A percentile compares a stretch with the other conserved stretches of the same genome.
Evolutionary conservation across 1,140 invertebrate genomes (phyloP).

Genomic region (Drosophila pandora): DNA sequence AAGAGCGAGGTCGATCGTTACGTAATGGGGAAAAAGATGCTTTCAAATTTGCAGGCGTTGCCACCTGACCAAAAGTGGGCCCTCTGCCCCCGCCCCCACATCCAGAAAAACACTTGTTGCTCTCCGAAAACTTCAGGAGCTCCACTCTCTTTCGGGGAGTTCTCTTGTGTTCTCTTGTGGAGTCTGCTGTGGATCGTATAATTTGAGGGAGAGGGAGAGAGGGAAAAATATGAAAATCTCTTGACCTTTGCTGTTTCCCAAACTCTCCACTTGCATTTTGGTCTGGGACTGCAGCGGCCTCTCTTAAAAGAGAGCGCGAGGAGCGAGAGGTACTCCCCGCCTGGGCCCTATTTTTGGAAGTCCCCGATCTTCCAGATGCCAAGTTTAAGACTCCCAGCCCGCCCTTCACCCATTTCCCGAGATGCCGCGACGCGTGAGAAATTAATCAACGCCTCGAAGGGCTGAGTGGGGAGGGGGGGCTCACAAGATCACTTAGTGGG

Average conservation of each 20-base stretch:
- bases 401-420: conserved; percentile 41
- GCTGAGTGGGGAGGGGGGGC: no score
- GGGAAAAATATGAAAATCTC: no score
- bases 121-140: neutral
- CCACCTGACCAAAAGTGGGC: conserved; percentile 45
- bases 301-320: neutral
- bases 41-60: conserved; percentile 67
- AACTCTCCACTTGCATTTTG: neutral
- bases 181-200: no score
- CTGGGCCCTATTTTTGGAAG: neutral
- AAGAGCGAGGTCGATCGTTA: conserved; percentile 42
- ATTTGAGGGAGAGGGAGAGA: no score
- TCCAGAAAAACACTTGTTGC: neutral
- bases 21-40: conserved; percentile 63
- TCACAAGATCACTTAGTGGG: neutral
- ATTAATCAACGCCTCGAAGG: conserved; percentile 35
- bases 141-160: neutral
- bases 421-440: conserved; percentile 32
- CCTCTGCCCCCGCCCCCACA: conserved; percentile 7
- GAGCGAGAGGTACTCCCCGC: neutral
- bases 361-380: no score
- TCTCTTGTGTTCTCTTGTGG: no score
- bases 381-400: conserved; percentile 2
- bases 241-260: neutral
- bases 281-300: neutral